A percentile compares a stretch with the other conserved stretches of the same genome.
These are phyloP conservation scores for Acanthaster planci DNA, from an alignment of 35 echinoderm and acorn worm genomes.

Conservation along the genomic window DNA sequence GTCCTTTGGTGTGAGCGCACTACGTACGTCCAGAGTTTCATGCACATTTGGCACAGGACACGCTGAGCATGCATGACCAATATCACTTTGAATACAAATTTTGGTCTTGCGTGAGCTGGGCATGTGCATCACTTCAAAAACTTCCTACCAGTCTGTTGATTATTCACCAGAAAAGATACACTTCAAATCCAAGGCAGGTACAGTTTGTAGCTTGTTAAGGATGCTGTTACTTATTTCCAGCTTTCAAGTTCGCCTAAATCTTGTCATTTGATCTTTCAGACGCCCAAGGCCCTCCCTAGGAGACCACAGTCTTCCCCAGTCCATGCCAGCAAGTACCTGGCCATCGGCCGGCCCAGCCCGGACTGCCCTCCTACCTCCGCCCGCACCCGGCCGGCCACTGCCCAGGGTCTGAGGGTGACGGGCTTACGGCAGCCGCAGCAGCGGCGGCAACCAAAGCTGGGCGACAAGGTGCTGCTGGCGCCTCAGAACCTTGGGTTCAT, in stretches of 20 bases:
- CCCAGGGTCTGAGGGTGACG: constrained; percentile 28
- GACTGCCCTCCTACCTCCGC: constrained; percentile 22
- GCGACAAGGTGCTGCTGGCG: constrained; percentile 85
- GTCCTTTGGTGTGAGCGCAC: too few species aligned
- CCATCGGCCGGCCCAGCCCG: constrained; percentile 73
- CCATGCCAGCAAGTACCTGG: constrained; percentile 61
- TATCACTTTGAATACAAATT: too few species aligned
- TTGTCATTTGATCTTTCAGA: constrained; percentile 14
- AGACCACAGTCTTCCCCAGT: constrained; percentile 87
- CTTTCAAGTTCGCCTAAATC: too few species aligned
- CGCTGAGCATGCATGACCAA: too few species aligned
- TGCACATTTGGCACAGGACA: too few species aligned
- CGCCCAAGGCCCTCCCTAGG: constrained; percentile 68
- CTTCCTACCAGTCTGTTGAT: too few species aligned
- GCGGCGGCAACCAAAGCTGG: constrained; percentile 55
- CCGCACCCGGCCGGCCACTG: constrained; percentile 10
- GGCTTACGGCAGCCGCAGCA: background rate
- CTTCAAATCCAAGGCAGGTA: too few species aligned
- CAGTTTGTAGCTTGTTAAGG: background rate
- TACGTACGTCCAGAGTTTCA: too few species aligned
- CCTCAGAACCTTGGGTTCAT: constrained; percentile 88
- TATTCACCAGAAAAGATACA: too few species aligned
- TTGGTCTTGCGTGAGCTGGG: too few species aligned
- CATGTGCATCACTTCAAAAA: too few species aligned
- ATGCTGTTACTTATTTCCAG: background rate